Evolutionary conservation across 2,888 invertebrate genomes (phyloP), one percentile per base, ranked within the genome.

Genomic region (Tetrapedia diversipes): DNA sequence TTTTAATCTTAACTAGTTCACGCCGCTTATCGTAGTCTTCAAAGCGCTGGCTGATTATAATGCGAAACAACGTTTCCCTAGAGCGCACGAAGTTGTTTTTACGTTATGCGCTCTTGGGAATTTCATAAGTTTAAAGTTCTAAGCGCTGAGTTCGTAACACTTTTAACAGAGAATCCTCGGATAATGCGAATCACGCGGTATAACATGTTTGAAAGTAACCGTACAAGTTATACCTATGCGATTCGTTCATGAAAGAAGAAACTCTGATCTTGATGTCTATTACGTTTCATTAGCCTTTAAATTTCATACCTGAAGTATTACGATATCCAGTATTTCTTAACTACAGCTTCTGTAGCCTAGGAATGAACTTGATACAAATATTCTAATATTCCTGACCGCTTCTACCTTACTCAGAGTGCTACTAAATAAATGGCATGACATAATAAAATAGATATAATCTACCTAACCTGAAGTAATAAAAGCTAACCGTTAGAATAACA

Each of bases 31-130:
- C 6, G 14, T 4, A 16, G 49, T 14, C 29, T 16, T 51, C 49
- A 29, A 0, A 16, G 29, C 29, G 16, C 1, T 8, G 4, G 16
- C 49, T 29, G 29, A 29, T 51, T 29, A 51, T 16, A 29, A 14
- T 8, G 1, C 14, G 1, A 16, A 16, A 29, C 27, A 51, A 29
- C 14, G 16, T 24, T 14, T 51, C 49, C 49, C 49, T 29, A 51
- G 49, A 51, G 49, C 29, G 16, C 29, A 51, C 16, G 16, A 51
- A 51, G 27, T 51, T 51, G 49, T 51, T 27, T 51, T 51, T 51
- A 27, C 16, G 29, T 29, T 29, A 51, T 51, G 7, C 16, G 29
- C 29, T 29, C 49, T 51, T 29, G 16, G 16, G 49, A 27, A 29
- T 51, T 16, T 3, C 49, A 8, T 29, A 16, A 29, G 29, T 51